Evolutionary conservation across 2,888 invertebrate species (phyloP).

Genomic region (Cremastobaeus sp.): DNA sequence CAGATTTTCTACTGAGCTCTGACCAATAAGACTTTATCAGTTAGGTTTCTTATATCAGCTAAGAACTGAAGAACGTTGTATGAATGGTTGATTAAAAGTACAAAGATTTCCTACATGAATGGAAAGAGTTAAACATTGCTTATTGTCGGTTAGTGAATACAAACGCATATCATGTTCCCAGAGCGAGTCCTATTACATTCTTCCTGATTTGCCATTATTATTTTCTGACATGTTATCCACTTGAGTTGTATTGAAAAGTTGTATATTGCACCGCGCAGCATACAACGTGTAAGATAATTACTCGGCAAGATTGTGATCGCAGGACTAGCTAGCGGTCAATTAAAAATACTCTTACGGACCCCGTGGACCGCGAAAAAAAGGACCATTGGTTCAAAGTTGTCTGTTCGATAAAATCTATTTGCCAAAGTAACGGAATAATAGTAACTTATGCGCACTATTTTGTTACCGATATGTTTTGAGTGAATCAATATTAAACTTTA

Average conservation of each 20-base stretch:
- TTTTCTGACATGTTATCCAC: conserved; percentile 50
- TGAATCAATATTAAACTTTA: too few species aligned
- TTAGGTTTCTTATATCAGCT: too few species aligned
- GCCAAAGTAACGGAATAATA: conserved; percentile 56
- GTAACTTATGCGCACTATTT: too few species aligned
- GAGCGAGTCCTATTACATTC: conserved; percentile 56
- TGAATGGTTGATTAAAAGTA: conserved; percentile 21
- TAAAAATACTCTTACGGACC: conserved; percentile 70
- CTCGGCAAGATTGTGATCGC: conserved; percentile 75
- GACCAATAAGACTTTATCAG: too few species aligned
- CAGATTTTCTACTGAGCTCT: too few species aligned
- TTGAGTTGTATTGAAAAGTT: too few species aligned
- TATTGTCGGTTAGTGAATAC: conserved; percentile 53
- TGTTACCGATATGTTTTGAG: too few species aligned
- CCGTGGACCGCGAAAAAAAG: background rate
- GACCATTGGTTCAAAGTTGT: too few species aligned
- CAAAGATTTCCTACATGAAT: conserved; percentile 39
- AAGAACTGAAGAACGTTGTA: too few species aligned
- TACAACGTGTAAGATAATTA: conserved; percentile 72
- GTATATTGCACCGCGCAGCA: conserved; percentile 52
- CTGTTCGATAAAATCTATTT: conserved; percentile 50
- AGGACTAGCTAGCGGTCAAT: conserved; percentile 66
- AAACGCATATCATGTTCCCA: conserved; percentile 56
- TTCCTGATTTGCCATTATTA: conserved; percentile 58
- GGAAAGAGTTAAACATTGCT: conserved; percentile 40